These are phyloP conservation scores for Apotomis turbidana DNA, from an alignment of 2,888 invertebrate species.

Conservation along the genomic window DNA sequence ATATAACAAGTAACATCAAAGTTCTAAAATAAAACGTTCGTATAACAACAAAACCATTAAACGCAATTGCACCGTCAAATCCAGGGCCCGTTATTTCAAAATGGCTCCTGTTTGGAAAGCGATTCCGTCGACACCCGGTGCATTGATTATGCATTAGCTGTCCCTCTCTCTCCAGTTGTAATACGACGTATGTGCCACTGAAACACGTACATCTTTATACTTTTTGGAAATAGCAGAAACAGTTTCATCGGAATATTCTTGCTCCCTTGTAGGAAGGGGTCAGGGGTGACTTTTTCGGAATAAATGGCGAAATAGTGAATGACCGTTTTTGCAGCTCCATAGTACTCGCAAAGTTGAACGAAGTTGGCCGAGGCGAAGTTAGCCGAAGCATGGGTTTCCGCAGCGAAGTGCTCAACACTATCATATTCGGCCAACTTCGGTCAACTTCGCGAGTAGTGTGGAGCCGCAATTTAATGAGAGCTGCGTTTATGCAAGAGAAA, in stretches of 20 bases:
- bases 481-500: too few species aligned
- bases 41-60: conserved; percentile 2
- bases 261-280: not conserved
- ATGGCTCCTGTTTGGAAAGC: conserved; percentile 7
- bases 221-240: not conserved
- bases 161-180: not conserved
- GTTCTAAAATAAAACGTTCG: not conserved
- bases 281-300: not conserved
- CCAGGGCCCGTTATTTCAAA: conserved; percentile 1
- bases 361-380: too few species aligned
- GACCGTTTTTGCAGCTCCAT: too few species aligned
- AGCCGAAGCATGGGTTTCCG: too few species aligned
- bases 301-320: not conserved
- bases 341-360: too few species aligned
- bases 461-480: too few species aligned
- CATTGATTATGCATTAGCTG: conserved; percentile 26
- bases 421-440: too few species aligned
- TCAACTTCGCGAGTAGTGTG: too few species aligned
- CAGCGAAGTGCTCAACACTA: too few species aligned
- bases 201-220: not conserved
- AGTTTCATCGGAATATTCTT: not conserved
- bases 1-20: too few species aligned
- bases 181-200: not conserved
- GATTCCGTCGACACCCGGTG: conserved; percentile 4
- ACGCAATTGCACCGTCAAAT: conserved; percentile 6